Evolutionary conservation across 2,888 invertebrate genomes (phyloP).

Genomic region (Synergus umbraculus): DNA sequence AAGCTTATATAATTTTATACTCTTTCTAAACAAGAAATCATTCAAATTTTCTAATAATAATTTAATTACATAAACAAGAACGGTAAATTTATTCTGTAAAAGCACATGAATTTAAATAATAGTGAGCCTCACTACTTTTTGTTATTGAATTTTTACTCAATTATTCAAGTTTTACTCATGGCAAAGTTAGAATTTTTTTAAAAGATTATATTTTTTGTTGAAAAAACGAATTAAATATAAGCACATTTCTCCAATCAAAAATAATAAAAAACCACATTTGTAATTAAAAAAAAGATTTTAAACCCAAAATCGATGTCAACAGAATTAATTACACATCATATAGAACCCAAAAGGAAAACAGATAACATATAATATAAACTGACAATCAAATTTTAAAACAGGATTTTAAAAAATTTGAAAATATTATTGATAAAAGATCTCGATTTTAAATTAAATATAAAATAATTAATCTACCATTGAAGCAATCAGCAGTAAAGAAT

Average conservation of each 20-base stretch:
- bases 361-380: background rate
- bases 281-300: background rate
- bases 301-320: background rate
- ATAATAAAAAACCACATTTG: background rate
- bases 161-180: too few species aligned
- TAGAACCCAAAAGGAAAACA: background rate
- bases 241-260: background rate
- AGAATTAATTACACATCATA: background rate
- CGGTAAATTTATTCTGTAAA: too few species aligned
- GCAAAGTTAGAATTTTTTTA: too few species aligned
- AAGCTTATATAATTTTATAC: too few species aligned
- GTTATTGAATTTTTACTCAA: too few species aligned
- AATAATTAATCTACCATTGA: conserved; percentile 11
- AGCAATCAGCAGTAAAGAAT: conserved; percentile 22
- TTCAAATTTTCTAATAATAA: too few species aligned
- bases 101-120: too few species aligned
- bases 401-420: background rate
- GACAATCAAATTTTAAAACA: background rate
- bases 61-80: too few species aligned
- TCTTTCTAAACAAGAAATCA: too few species aligned
- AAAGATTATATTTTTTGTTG: too few species aligned
- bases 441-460: conserved; percentile 30
- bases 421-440: background rate
- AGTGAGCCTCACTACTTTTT: too few species aligned
- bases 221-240: too few species aligned